Base-by-base conservation (phyloP, 2,888 invertebrate species). In the Gortyna flavago region DNA sequence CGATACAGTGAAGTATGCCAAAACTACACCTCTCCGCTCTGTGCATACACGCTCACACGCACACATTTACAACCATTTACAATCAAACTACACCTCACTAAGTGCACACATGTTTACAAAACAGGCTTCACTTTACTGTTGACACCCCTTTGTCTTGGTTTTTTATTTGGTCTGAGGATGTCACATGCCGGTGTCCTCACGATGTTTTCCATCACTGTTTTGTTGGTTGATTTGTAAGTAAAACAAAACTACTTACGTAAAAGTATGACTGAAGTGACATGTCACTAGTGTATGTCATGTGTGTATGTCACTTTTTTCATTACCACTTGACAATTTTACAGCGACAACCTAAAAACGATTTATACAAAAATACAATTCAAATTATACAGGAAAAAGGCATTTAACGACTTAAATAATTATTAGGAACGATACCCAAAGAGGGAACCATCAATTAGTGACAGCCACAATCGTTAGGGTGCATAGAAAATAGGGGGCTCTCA, bases 401-500 rank as follows among this genome's bases (percentile, higher is more conserved):
- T 90, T 86, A 88, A 86, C 73, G 84, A 89, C 85, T 82, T 85
- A 86, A 81, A 83, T 85, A 83, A 87, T 89, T 66, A 80, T 67
- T 51, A 61, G 32, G 77, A 80, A 77, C 73, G 78, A 85, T 86
- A 64, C 77, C 61, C 65, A 29, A 81, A 88, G 82, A 84, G 82
- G 78, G 76, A 75, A 85, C 86, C 85, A 88, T 88, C 84, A 90
- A 89, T 91, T 90, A 90, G 84, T 81, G 88, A 80, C 87, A 87
- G 76, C 62, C 78, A 78, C 89, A 88, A 73, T 70, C 81, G 70
- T 79, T 78, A 84, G 91, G 91, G 91, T 90, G 91, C 90, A 91
- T 91, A 88, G 51, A 71, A 83, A 89, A 85, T 77, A 83, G 81
- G 83, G 82, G 67, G 71, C 54, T 48, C 41, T 18, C n/a, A 57